Evolutionary conservation across 2,888 invertebrate species (phyloP).

Genomic region (Exocentrus adspersus): DNA sequence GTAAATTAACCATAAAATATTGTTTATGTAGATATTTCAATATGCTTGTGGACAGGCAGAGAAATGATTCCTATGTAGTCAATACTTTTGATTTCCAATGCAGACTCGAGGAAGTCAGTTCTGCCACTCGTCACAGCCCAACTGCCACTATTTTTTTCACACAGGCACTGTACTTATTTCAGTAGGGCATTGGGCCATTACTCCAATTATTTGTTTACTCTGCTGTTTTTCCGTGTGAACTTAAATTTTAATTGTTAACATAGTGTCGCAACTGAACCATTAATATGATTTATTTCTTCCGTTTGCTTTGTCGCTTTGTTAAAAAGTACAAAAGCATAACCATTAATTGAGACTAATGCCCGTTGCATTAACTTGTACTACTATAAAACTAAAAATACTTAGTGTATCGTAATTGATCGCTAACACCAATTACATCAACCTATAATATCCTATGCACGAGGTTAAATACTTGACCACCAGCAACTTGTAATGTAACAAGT

Average conservation of each 20-base stretch:
- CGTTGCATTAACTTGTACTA: neutral
- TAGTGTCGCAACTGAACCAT: neutral
- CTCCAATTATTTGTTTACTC: neutral
- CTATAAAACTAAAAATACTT: constrained; percentile 13
- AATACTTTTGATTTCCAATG: too few relatives aligned
- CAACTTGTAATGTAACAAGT: neutral
- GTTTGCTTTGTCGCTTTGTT: constrained; percentile 9
- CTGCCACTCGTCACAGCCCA: too few relatives aligned
- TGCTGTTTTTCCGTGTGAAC: neutral
- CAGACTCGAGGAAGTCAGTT: too few relatives aligned
- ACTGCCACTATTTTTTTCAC: too few relatives aligned
- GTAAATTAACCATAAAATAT: neutral
- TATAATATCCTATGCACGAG: neutral
- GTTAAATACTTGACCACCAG: neutral
- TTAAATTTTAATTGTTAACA: neutral
- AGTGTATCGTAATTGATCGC: neutral
- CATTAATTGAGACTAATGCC: constrained; percentile 15
- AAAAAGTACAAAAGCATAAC: neutral
- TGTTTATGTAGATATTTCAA: neutral
- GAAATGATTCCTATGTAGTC: too few relatives aligned
- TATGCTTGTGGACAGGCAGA: too few relatives aligned
- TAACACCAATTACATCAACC: constrained; percentile 9
- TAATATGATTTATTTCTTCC: constrained; percentile 16
- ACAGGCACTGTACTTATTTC: too few relatives aligned
- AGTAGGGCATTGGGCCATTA: too few relatives aligned